phyloP scores from a whole-genome alignment of 1,140 invertebrate species.

The Caenorhabditis elegans region DNA sequence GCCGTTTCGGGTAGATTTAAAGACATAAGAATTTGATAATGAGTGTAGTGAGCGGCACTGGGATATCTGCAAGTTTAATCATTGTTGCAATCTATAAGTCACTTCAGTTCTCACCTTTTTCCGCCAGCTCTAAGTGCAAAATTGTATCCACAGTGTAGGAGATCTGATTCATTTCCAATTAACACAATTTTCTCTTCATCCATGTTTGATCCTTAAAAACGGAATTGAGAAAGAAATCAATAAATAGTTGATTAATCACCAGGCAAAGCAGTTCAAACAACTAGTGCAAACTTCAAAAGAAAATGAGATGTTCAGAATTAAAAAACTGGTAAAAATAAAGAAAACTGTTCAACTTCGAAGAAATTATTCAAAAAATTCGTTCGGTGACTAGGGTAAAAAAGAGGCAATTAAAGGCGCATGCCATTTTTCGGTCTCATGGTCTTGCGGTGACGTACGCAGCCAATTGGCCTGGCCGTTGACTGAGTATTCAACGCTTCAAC shows the following conservation, averaged over 20 bases:
- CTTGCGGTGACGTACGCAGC: not conserved
- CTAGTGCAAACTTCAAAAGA: not conserved
- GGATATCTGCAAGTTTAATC: constrained; percentile 57
- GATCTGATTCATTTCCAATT: constrained; percentile 62
- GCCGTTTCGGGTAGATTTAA: constrained; percentile 52
- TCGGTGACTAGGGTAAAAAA: not conserved
- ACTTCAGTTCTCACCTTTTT: constrained; percentile 57
- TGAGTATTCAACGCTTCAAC: constrained; percentile 12
- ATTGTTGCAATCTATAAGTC: too few species aligned
- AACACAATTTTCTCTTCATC: constrained; percentile 55
- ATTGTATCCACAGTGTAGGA: constrained; percentile 59
- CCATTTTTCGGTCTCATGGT: not conserved
- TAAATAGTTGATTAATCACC: too few species aligned
- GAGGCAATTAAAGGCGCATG: not conserved
- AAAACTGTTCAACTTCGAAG: too few species aligned
- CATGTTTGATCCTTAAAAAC: constrained; percentile 21
- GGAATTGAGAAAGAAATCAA: too few species aligned
- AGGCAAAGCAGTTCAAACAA: too few species aligned
- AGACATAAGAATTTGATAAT: constrained; percentile 57
- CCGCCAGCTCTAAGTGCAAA: constrained; percentile 59
- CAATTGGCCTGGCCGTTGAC: not conserved
- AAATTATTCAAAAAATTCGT: not conserved
- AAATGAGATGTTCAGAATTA: too few species aligned
- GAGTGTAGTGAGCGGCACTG: constrained; percentile 61
- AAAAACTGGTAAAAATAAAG: not conserved